These are phyloP conservation scores for Tenthredo distinguenda DNA, from an alignment of 2,888 invertebrate genomes.

Conservation along the genomic window DNA sequence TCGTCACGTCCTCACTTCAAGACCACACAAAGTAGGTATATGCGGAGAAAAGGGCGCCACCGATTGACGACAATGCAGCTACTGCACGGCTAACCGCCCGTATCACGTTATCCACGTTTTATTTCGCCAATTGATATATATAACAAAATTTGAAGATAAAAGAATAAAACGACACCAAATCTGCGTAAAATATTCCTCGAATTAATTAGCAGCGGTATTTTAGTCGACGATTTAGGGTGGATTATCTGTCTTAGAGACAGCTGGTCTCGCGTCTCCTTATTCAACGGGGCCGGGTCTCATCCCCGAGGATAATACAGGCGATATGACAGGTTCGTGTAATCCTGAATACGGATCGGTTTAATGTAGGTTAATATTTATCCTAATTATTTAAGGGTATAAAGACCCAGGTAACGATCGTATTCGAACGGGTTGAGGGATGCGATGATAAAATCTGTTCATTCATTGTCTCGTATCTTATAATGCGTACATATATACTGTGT, in stretches of 20 bases:
- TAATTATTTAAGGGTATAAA: constrained; percentile 68
- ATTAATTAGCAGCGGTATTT: neutral
- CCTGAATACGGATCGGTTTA: constrained; percentile 65
- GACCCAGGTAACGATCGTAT: neutral
- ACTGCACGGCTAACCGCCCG: neutral
- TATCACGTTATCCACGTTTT: too few relatives aligned
- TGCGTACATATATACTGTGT: neutral
- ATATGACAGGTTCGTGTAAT: neutral
- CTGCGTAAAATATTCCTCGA: neutral
- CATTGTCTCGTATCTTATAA: neutral
- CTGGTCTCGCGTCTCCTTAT: neutral
- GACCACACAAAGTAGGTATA: constrained; percentile 1
- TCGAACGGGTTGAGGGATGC: neutral
- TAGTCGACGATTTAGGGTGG: neutral
- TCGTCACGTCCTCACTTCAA: constrained; percentile 47
- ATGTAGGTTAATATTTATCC: constrained; percentile 70
- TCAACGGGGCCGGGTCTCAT: neutral
- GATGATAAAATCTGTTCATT: neutral
- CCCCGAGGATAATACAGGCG: neutral
- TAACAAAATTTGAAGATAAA: neutral
- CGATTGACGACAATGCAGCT: neutral
- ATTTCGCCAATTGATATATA: neutral
- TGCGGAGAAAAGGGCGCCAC: neutral
- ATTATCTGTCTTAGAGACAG: constrained; percentile 8
- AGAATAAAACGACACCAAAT: neutral